Percentiles rank a stretch among this genome's conserved stretches.
Evolutionary conservation across 2,888 invertebrate genomes (phyloP).

Genomic region (Pristionchus mayeri): DNA sequence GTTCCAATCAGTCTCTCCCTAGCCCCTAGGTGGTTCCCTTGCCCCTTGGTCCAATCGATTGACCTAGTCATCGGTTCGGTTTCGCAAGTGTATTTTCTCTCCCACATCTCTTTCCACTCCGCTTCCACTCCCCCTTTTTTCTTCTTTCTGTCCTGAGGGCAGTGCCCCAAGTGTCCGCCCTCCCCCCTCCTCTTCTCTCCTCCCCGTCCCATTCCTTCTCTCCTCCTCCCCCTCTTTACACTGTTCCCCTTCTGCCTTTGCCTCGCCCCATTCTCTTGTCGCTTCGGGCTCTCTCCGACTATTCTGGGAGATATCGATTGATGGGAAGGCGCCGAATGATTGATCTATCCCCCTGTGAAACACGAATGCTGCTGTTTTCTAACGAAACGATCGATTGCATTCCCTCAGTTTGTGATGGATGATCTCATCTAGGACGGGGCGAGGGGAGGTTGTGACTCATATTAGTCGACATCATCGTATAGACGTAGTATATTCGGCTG

Average conservation of each 20-base stretch:
- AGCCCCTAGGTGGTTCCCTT: not conserved
- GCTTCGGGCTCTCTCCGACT: not conserved
- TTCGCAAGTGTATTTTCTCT: conserved; percentile 13
- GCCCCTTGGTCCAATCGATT: conserved; percentile 9
- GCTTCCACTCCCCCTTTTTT: not conserved
- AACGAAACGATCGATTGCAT: no score
- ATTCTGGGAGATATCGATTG: conserved; percentile 11
- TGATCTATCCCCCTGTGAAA: not conserved
- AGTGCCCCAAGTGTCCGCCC: not conserved
- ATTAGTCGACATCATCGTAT: not conserved
- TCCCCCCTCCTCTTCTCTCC: not conserved
- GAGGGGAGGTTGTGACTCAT: not conserved
- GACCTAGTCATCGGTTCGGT: not conserved
- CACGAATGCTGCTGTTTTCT: not conserved
- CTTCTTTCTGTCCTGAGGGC: conserved; percentile 22
- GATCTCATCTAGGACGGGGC: not conserved
- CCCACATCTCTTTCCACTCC: not conserved
- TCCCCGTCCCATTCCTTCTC: not conserved
- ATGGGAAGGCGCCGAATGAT: no score
- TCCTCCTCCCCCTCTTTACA: conserved; percentile 32
- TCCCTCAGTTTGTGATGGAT: not conserved
- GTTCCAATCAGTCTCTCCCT: not conserved
- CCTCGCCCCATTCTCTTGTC: not conserved
- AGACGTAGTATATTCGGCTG: not conserved
- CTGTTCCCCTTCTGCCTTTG: not conserved